phyloP scores from a whole-genome alignment of 2,113 vertebrate genomes.

The Crocuta crocuta region DNA sequence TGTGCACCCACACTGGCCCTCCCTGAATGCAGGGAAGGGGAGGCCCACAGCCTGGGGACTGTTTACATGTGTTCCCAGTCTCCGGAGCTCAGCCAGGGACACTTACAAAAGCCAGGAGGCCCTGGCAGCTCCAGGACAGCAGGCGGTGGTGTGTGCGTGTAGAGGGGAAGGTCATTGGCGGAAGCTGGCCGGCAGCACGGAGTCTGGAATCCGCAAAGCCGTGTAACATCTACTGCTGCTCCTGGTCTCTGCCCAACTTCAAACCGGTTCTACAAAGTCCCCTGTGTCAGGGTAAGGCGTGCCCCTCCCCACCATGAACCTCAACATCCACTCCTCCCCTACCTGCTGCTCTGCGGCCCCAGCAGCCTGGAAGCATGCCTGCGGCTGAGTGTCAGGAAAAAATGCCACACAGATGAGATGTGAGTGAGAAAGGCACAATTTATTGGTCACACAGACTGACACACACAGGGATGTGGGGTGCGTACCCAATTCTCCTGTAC shows the following conservation, averaged over 20 bases:
- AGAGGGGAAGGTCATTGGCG: accelerated
- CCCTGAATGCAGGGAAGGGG: background rate
- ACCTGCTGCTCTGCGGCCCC: too few species aligned
- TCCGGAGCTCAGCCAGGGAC: background rate
- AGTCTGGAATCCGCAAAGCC: background rate
- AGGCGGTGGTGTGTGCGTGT: background rate
- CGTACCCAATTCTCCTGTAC: too few species aligned
- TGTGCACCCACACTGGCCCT: background rate
- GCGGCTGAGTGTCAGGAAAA: background rate
- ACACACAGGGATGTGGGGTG: background rate
- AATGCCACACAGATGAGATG: background rate
- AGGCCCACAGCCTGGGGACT: background rate
- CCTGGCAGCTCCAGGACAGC: background rate
- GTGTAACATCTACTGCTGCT: background rate
- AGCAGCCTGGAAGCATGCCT: background rate
- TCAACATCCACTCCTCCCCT: background rate
- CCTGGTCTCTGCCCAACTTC: background rate
- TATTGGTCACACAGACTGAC: conserved; percentile 58
- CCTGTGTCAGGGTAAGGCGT: too few species aligned
- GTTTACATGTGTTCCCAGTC: background rate
- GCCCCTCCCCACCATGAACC: background rate
- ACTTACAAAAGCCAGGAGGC: background rate
- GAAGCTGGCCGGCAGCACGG: background rate
- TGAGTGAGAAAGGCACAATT: conserved; percentile 56
- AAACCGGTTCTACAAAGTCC: background rate